A percentile compares a stretch with the other conserved stretches of the same genome.
Conservation (phyloP, 2,888 invertebrate genomes). For the Parnassius mnemosyne region DNA sequence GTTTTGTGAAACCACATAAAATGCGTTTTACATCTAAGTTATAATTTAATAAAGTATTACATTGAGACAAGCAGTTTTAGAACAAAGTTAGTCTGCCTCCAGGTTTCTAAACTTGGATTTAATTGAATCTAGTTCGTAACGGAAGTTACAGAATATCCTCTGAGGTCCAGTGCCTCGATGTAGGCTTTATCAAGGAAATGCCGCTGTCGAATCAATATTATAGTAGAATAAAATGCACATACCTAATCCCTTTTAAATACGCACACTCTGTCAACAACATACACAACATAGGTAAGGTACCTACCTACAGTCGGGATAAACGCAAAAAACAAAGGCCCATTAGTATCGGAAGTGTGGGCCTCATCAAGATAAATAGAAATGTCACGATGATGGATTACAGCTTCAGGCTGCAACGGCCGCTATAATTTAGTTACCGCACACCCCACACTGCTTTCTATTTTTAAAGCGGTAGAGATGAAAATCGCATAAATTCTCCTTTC, state of each 20-base stretch:
- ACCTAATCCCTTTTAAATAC: conserved; percentile 6
- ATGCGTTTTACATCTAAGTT: too few species aligned
- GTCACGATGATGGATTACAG: conserved; percentile 75
- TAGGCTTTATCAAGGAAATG: background rate
- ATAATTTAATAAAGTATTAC: background rate
- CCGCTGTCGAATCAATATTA: background rate
- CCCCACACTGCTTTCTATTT: conserved; percentile 32
- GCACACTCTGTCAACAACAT: conserved; percentile 25
- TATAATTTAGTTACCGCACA: conserved; percentile 41
- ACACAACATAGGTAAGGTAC: conserved; percentile 19
- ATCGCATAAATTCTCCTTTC: conserved; percentile 30
- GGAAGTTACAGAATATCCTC: conserved; percentile 19
- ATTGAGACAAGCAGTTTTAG: conserved; percentile 8
- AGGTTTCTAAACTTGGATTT: conserved; percentile 24
- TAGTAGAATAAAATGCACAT: conserved; percentile 4
- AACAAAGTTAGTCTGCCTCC: conserved; percentile 18
- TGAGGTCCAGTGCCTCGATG: conserved; percentile 19
- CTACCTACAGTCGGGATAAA: conserved; percentile 20
- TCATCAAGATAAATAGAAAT: conserved; percentile 78
- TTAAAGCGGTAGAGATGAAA: conserved; percentile 39
- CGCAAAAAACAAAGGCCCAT: conserved; percentile 62
- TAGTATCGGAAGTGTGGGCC: conserved; percentile 67
- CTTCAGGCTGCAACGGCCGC: conserved; percentile 47
- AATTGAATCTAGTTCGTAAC: conserved; percentile 30
- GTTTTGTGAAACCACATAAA: too few species aligned